Evolutionary conservation across 2,797 vertebrate species (phyloP).

Genomic region (Todus mexicanus): DNA sequence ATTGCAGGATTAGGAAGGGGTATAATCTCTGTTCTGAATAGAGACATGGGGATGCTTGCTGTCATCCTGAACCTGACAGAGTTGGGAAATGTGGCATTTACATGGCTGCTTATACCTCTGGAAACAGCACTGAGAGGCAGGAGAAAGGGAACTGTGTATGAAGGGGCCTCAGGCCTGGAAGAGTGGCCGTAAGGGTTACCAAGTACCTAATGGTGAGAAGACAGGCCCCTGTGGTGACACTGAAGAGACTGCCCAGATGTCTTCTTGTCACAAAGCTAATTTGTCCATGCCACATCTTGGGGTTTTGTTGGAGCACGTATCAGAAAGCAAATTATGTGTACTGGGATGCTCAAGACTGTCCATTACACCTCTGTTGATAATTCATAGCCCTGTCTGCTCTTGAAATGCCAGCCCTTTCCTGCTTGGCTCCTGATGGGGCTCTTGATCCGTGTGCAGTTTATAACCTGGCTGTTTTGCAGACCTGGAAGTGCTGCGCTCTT

Average conservation of each 20-base stretch:
- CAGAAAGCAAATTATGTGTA: not conserved
- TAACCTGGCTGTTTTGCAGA: conserved; percentile 76
- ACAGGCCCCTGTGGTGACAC: not conserved
- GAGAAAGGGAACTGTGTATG: not conserved
- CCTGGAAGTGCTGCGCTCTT: conserved; percentile 89
- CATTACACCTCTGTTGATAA: not conserved
- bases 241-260: not conserved
- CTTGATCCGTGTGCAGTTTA: not conserved
- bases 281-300: fast-evolving
- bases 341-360: not conserved
- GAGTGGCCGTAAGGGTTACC: not conserved
- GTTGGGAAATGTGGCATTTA: not conserved
- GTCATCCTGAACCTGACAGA: not conserved
- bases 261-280: not conserved
- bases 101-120: fast-evolving
- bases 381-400: not conserved
- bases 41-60: not conserved
- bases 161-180: not conserved
- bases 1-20: not conserved
- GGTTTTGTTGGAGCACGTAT: not conserved
- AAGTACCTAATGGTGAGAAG: not conserved
- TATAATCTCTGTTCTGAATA: not conserved
- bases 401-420: not conserved
- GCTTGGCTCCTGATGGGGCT: not conserved
- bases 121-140: not conserved